A percentile compares a stretch with the other conserved stretches of the same genome.
Evolutionary conservation across 2,113 vertebrate species (phyloP).

Genomic region (Tachysurus fulvidraco): DNA sequence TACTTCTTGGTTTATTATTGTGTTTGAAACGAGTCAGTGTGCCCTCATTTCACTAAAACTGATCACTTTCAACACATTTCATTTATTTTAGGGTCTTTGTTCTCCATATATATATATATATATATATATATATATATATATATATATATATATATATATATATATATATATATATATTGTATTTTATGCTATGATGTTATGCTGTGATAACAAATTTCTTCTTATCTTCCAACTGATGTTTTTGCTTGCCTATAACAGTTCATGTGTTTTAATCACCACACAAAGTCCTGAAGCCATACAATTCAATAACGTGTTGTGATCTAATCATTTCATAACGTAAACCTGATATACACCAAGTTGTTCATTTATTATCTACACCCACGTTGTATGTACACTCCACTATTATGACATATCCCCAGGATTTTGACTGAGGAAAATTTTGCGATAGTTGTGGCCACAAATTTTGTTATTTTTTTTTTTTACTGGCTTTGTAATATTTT

Average conservation of each 20-base stretch:
- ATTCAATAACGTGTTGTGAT: not conserved
- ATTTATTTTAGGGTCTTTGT: not conserved
- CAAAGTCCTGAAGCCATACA: not conserved
- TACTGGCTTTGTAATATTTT: too few species aligned
- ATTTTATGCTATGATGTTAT: not conserved
- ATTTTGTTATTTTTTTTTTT: too few species aligned
- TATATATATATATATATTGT: not conserved
- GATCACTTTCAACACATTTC: not conserved
- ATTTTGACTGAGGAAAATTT: too few species aligned
- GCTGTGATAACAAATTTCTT: not conserved
- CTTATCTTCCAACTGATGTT: not conserved
- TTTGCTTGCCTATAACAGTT: not conserved
- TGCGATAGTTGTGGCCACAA: too few species aligned
- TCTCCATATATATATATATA: not conserved
- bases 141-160: too few species aligned
- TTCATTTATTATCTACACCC: not conserved
- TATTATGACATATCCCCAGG: not conserved
- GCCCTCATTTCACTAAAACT: not conserved
- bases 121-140: too few species aligned
- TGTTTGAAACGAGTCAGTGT: constrained; percentile 19
- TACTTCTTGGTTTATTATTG: constrained; percentile 33
- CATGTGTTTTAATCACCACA: not conserved
- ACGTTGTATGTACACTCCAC: not conserved
- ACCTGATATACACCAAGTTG: not conserved
- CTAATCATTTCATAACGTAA: not conserved